Conservation (phyloP, 2,113 vertebrate species). For the Geococcyx californianus region DNA sequence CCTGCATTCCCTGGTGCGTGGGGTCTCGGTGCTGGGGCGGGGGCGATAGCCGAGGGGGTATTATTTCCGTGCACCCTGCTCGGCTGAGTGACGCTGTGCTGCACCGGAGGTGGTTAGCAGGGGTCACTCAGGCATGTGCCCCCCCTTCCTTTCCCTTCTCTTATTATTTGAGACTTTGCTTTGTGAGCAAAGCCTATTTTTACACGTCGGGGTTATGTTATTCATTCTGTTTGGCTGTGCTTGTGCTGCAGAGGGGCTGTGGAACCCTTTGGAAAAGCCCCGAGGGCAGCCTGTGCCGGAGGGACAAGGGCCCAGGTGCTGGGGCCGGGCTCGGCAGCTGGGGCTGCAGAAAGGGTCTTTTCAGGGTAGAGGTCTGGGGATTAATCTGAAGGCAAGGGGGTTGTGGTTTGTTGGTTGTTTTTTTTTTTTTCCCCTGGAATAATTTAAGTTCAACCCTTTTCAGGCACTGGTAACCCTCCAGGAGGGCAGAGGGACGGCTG, state of each 20-base stretch:
- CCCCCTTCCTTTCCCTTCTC: background rate
- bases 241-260: background rate
- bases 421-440: background rate
- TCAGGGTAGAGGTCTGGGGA: background rate
- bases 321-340: background rate
- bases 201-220: background rate
- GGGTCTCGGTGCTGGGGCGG: background rate
- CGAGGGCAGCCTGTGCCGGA: background rate
- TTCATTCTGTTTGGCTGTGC: background rate
- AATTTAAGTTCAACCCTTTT: constrained; percentile 42
- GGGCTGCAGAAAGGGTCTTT: constrained; percentile 31
- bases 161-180: background rate
- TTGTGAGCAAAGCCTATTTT: background rate
- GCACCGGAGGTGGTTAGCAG: background rate
- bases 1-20: constrained; percentile 25
- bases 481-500: constrained; percentile 55
- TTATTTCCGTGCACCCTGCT: background rate
- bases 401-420: background rate
- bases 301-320: background rate
- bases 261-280: background rate
- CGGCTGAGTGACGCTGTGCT: background rate
- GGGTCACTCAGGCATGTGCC: background rate
- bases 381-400: background rate
- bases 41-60: background rate
- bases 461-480: background rate